Conservation (phyloP, 2,113 vertebrate species). For the Apistogramma diplotaenia region DNA sequence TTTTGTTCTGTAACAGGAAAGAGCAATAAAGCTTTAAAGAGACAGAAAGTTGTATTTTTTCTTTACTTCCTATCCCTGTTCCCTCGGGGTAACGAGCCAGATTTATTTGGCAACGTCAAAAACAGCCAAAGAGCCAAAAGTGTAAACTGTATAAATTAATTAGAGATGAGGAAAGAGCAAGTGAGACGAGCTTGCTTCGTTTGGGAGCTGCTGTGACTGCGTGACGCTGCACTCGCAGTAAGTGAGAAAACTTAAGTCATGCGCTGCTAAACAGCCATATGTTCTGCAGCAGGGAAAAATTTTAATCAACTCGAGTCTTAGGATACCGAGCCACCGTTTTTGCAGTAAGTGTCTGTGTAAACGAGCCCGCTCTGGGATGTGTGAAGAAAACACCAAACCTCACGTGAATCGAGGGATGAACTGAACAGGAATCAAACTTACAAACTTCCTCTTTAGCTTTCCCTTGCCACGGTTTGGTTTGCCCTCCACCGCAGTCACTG, state of each 20-base stretch:
- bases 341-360: not conserved
- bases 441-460: constrained; percentile 89
- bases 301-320: not conserved
- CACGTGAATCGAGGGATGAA: not conserved
- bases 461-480: constrained; percentile 69
- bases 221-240: not conserved
- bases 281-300: not conserved
- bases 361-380: not conserved
- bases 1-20: not conserved
- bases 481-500: constrained; percentile 54
- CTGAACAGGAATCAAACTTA: constrained; percentile 71
- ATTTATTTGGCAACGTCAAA: not conserved
- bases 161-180: not conserved
- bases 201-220: constrained; percentile 3
- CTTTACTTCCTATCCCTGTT: not conserved
- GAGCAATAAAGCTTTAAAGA: not conserved
- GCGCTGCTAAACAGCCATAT: not conserved
- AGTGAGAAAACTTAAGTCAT: not conserved
- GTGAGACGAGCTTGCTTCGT: not conserved
- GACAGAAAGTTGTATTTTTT: not conserved
- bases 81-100: not conserved
- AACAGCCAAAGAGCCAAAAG: not conserved
- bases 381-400: not conserved
- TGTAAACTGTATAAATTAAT: not conserved
- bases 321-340: too few species aligned